A percentile compares a stretch with the other conserved stretches of the same genome.
phyloP scores from a whole-genome alignment of 92 coral and sea anemone genomes.

The Nematostella vectensis region DNA sequence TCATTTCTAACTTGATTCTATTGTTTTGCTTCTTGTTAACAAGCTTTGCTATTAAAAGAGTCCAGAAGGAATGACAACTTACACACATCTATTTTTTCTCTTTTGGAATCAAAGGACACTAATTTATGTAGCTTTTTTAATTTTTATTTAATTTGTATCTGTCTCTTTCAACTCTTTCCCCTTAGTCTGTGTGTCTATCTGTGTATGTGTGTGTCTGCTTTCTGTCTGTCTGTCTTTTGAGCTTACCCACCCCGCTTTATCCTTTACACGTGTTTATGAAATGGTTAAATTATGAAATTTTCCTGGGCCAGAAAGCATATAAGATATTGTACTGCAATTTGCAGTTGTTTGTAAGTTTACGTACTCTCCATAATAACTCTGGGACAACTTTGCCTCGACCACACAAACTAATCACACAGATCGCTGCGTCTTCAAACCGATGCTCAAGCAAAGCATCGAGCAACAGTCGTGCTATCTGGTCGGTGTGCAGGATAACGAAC shows the following conservation, averaged over 20 bases:
- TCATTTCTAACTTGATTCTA: too few relatives aligned
- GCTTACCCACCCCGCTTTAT: background rate
- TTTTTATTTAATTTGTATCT: background rate
- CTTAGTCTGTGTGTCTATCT: background rate
- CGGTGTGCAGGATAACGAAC: constrained; percentile 26
- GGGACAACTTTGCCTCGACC: constrained; percentile 46
- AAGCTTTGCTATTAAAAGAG: too few relatives aligned
- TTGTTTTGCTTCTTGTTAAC: too few relatives aligned
- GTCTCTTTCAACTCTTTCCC: background rate
- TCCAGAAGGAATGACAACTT: too few relatives aligned
- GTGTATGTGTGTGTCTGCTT: background rate
- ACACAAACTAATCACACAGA: constrained; percentile 60
- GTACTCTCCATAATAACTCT: constrained; percentile 82
- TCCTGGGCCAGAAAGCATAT: too few relatives aligned
- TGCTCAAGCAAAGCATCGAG: constrained; percentile 58
- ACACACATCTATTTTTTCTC: too few relatives aligned
- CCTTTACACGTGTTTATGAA: too few relatives aligned
- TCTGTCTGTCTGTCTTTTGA: background rate
- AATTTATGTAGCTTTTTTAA: background rate
- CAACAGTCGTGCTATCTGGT: constrained; percentile 45
- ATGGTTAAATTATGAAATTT: too few relatives aligned
- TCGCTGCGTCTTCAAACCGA: constrained; percentile 44
- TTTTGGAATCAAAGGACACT: background rate
- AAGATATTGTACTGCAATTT: too few relatives aligned
- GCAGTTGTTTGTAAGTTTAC: too few relatives aligned